phyloP scores from a whole-genome alignment of 2,888 invertebrate species.

The Cantharis nigra region DNA sequence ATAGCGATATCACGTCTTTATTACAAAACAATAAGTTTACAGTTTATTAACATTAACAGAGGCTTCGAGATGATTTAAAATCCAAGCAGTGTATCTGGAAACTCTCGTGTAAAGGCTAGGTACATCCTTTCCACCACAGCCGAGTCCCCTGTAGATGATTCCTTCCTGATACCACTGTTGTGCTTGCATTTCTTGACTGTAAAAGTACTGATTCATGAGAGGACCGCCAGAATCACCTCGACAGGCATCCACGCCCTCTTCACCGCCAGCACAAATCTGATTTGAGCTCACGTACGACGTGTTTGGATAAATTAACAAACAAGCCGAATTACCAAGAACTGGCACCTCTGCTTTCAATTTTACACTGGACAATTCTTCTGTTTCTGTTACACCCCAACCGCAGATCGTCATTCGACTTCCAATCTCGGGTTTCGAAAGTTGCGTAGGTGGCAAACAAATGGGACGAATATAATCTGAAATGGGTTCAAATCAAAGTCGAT shows the following conservation, averaged over 20 bases:
- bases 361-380: constrained; percentile 51
- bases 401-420: constrained; percentile 53
- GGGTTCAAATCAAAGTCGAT: neutral
- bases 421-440: constrained; percentile 48
- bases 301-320: constrained; percentile 55
- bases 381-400: constrained; percentile 67
- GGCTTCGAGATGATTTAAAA: neutral
- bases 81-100: constrained; percentile 12
- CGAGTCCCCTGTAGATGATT: constrained; percentile 71
- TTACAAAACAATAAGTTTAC: neutral
- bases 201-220: constrained; percentile 59
- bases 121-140: constrained; percentile 68
- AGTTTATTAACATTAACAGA: neutral
- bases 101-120: constrained; percentile 70
- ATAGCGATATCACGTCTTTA: too few relatives aligned
- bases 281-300: constrained; percentile 3
- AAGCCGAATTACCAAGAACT: constrained; percentile 58
- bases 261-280: constrained; percentile 13
- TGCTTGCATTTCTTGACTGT: constrained; percentile 38
- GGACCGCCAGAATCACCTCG: constrained; percentile 80
- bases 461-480: constrained; percentile 62
- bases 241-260: constrained; percentile 63
- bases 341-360: constrained; percentile 67
- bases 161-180: constrained; percentile 62
- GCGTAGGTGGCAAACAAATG: constrained; percentile 59